phyloP scores from a whole-genome alignment of 2,113 vertebrate species.

The Bungarus multicinctus region DNA sequence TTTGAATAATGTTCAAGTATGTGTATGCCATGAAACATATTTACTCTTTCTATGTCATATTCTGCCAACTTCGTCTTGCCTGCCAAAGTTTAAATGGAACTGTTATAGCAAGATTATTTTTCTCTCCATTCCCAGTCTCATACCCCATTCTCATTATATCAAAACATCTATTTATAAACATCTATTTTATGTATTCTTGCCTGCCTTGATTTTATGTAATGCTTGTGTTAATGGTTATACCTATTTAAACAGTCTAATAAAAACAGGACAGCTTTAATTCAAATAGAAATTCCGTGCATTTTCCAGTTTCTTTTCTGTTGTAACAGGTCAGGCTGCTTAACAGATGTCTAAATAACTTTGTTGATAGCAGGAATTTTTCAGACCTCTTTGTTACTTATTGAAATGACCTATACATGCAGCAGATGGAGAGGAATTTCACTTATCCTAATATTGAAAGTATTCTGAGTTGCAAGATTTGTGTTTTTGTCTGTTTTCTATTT shows the following conservation, averaged over 20 bases:
- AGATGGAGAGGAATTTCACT: conserved; percentile 60
- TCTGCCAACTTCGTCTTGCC: conserved; percentile 52
- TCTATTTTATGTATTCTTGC: conserved; percentile 45
- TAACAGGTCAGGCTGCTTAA: conserved; percentile 59
- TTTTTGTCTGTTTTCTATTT: conserved; percentile 53
- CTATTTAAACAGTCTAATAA: conserved; percentile 54
- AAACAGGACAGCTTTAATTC: conserved; percentile 53
- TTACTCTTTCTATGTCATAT: conserved; percentile 39
- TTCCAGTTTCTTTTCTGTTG: conserved; percentile 46
- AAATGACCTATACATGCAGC: conserved; percentile 60
- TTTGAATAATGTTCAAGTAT: conserved; percentile 64
- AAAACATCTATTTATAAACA: conserved; percentile 55
- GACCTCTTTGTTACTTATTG: conserved; percentile 57
- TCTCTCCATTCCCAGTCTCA: background rate
- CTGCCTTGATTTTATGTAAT: conserved; percentile 60
- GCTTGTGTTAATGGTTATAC: conserved; percentile 53
- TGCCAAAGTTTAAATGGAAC: conserved; percentile 59
- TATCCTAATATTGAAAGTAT: conserved; percentile 51
- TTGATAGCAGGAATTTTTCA: conserved; percentile 57
- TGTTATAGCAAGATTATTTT: conserved; percentile 39
- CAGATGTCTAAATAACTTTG: conserved; percentile 65
- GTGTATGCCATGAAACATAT: conserved; percentile 52
- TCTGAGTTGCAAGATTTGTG: conserved; percentile 38
- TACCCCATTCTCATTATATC: conserved; percentile 23
- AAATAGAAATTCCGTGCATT: conserved; percentile 51